Evolutionary conservation across 2,888 invertebrate genomes (phyloP), one percentile per base, ranked within the genome.

Genomic region (Amiota communis): DNA sequence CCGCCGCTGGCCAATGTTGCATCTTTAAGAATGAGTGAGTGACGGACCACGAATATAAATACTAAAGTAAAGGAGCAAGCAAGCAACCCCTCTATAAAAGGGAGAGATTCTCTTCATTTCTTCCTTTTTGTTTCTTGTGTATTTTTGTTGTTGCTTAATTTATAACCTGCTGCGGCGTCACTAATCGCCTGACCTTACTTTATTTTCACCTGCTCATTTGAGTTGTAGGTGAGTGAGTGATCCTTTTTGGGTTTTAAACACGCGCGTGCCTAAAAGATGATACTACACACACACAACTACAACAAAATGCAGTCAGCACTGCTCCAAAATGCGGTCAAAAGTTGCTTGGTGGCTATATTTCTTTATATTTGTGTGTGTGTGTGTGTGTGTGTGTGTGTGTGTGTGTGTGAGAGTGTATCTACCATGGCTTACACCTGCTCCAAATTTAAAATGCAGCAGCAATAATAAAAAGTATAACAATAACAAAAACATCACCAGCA

Each of bases 241-340:
- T n/a, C 17, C 63, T 70, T 63, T 56, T 68, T 72, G n/a, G 23
- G 15, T 15, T 17, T 15, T 69, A 51, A 75, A 64, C 59, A 47
- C 49, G 70, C 69, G 65, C 51, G 53, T 68, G 67, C 67, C 51
- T 53, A 23, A 11, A 46, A 65, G 20, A 12, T n/a, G 8, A 8
- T 36, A 63, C 8, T 46, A 63, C 15, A n/a, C n/a, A n/a, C 3
- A 23, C 23, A 46, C 2, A n/a, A 63, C 12, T 20, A 63, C 65
- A 56, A 69, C 68, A 56, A 56, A 9, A 56, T 17, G 49, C 65
- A 65, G 72, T 57, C 71, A 63, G 72, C 51, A 64, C 67, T 57
- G 80, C 83, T 83, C 83, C 83, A 83, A 83, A 83, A 83, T 83
- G 84, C 83, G 83, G 84, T 83, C 84, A 83, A 82, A 80, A 59